Percentiles rank a stretch among this genome's conserved stretches.
Evolutionary conservation across 2,888 invertebrate genomes (phyloP).

Genomic region (Poecilus cupreus): DNA sequence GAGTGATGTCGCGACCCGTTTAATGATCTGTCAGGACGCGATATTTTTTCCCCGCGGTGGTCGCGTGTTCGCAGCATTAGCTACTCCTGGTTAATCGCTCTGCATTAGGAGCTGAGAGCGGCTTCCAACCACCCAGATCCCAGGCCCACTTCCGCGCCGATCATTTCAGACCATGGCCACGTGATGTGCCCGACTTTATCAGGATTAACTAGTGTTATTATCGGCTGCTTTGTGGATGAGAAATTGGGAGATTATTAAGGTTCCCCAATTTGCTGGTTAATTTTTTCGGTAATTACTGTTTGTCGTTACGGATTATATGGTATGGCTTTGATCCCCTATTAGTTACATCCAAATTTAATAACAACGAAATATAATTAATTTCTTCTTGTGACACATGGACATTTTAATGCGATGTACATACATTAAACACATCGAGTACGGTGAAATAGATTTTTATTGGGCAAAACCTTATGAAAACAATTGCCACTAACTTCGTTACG

Average conservation of each 20-base stretch:
- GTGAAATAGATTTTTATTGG: no score
- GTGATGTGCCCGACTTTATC: slow-evolving; percentile 3
- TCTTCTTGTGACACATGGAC: no score
- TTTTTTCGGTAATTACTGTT: neutral
- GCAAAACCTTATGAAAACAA: no score
- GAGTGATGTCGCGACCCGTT: slow-evolving; percentile 35
- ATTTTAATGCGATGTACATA: no score
- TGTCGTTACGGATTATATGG: neutral
- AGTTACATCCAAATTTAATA: no score
- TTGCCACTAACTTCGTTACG: no score
- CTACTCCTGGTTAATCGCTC: slow-evolving; percentile 21
- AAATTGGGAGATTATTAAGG: neutral
- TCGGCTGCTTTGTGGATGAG: neutral
- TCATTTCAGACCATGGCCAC: neutral
- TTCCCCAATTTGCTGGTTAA: neutral
- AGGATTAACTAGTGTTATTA: slow-evolving; percentile 21
- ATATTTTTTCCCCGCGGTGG: slow-evolving; percentile 18
- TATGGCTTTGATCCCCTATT: no score
- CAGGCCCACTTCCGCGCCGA: neutral
- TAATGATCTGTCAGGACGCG: slow-evolving; percentile 39
- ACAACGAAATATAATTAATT: no score
- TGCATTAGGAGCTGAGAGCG: slow-evolving; percentile 9
- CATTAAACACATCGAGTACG: no score
- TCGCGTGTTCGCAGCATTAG: slow-evolving; percentile 22
- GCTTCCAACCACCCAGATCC: neutral